A percentile compares a stretch with the other conserved stretches of the same genome.
These are phyloP conservation scores for Dolichomitus sp. DNA, from an alignment of 2,888 invertebrate species.

Conservation along the genomic window DNA sequence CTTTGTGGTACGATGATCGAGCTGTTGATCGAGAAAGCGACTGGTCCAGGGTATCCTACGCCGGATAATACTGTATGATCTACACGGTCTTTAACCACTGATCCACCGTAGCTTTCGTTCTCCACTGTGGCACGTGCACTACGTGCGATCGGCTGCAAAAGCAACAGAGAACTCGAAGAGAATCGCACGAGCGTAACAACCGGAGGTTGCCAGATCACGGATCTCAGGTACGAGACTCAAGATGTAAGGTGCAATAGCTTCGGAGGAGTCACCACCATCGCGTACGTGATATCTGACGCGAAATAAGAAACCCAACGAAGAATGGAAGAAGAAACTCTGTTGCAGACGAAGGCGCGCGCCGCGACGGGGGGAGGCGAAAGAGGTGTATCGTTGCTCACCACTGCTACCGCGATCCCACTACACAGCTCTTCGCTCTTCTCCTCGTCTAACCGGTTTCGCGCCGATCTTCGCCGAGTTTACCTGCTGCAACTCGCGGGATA, in stretches of 20 bases:
- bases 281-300: conserved; percentile 28
- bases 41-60: background rate
- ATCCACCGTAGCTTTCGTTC: conserved; percentile 14
- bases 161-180: background rate
- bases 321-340: conserved; percentile 24
- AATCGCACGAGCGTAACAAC: conserved; percentile 20
- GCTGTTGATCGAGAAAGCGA: background rate
- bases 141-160: conserved; percentile 8
- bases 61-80: conserved; percentile 6
- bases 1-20: background rate
- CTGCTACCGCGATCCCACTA: conserved; percentile 37
- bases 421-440: conserved; percentile 9
- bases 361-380: background rate
- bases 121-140: conserved; percentile 18
- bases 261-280: conserved; percentile 1
- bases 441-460: conserved; percentile 66
- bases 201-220: background rate
- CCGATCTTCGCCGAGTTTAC: conserved; percentile 51
- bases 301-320: conserved; percentile 29
- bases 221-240: background rate
- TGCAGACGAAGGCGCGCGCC: background rate
- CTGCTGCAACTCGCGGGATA: conserved; percentile 42
- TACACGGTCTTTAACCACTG: conserved; percentile 59
- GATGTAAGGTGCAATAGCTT: background rate
- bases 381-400: conserved; percentile 4